phyloP scores from a whole-genome alignment of 1,140 invertebrate genomes.

The Augochlora pura region DNA sequence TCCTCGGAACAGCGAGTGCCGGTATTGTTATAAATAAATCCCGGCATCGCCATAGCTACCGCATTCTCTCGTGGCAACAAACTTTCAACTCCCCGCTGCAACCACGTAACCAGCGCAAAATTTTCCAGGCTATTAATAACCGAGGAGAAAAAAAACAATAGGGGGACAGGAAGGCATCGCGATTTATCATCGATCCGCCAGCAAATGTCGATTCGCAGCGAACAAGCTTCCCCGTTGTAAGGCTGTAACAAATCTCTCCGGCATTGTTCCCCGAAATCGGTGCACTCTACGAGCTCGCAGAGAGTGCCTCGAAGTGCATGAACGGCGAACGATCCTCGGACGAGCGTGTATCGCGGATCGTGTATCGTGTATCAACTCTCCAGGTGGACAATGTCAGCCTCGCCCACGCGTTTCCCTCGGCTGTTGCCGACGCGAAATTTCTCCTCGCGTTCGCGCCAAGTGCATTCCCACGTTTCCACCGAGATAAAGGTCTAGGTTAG shows the following conservation, averaged over 20 bases:
- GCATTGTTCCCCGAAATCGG: not conserved
- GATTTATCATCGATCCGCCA: not conserved
- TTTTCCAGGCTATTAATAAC: no score
- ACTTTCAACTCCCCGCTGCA: no score
- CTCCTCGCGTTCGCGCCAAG: not conserved
- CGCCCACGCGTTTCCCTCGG: not conserved
- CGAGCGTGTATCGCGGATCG: no score
- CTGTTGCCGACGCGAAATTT: not conserved
- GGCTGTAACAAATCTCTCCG: not conserved
- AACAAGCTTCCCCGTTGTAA: not conserved
- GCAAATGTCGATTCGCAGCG: not conserved
- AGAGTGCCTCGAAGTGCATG: not conserved
- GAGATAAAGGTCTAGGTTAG: not conserved
- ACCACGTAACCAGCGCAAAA: no score
- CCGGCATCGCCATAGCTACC: no score
- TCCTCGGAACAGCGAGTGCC: no score
- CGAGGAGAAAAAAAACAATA: no score
- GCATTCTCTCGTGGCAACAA: no score
- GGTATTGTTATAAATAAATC: no score
- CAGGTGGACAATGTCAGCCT: constrained; percentile 1
- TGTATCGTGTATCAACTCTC: not conserved
- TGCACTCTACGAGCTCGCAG: not conserved
- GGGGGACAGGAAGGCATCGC: no score
- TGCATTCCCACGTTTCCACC: constrained; percentile 2
- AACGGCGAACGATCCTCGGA: not conserved